These are phyloP conservation scores for Micrastur ruficollis DNA, from an alignment of 2,797 vertebrate species.

Conservation along the genomic window DNA sequence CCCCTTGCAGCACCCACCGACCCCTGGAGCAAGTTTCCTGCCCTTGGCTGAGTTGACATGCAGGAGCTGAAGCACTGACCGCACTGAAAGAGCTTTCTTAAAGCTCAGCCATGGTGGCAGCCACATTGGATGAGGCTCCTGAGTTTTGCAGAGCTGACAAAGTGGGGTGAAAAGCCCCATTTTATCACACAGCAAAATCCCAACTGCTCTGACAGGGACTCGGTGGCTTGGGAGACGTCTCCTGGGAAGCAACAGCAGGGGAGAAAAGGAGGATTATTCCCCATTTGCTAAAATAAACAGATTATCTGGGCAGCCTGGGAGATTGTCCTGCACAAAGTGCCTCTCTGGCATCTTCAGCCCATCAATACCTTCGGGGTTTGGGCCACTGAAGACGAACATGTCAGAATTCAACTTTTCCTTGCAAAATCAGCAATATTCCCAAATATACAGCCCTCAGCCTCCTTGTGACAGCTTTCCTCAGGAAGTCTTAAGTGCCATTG, in stretches of 20 bases:
- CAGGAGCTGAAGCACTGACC: background rate
- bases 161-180: fast-evolving
- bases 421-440: background rate
- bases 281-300: background rate
- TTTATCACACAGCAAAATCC: background rate
- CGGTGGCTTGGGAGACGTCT: background rate
- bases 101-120: background rate
- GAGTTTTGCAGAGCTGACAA: background rate
- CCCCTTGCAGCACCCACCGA: background rate
- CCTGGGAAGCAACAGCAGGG: background rate
- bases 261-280: background rate
- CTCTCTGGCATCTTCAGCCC: background rate
- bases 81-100: fast-evolving
- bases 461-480: background rate
- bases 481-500: background rate
- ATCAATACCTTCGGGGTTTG: background rate
- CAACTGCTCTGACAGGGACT: background rate
- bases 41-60: background rate
- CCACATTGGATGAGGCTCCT: background rate
- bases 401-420: background rate
- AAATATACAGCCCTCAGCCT: background rate
- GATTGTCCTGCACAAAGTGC: background rate
- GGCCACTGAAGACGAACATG: background rate
- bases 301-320: background rate
- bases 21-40: background rate